Evolutionary conservation across 2,113 vertebrate genomes (phyloP).

Genomic region (Empidonax alnorum): DNA sequence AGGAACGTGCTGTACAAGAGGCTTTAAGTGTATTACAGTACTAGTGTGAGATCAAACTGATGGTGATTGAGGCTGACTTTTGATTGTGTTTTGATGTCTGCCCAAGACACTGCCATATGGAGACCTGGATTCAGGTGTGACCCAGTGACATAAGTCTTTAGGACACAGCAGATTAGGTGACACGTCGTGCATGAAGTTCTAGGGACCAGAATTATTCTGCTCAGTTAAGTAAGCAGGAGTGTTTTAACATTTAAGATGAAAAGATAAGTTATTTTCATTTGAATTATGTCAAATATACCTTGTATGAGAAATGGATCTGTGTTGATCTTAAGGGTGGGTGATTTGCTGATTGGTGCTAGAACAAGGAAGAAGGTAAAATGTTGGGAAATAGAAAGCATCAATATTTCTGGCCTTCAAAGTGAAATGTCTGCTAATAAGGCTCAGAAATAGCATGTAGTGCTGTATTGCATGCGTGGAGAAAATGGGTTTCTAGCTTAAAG

Average conservation of each 20-base stretch:
- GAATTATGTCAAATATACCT: neutral
- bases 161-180: constrained; percentile 11
- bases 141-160: neutral
- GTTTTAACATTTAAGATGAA: neutral
- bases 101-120: neutral
- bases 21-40: neutral
- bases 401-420: neutral
- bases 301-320: neutral
- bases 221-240: neutral
- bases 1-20: neutral
- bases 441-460: neutral
- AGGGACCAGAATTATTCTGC: neutral
- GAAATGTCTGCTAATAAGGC: neutral
- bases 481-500: neutral
- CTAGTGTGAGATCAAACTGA: neutral
- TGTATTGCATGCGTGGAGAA: neutral
- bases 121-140: constrained; percentile 31
- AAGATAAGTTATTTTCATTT: neutral
- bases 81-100: neutral
- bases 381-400: neutral
- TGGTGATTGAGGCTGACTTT: neutral
- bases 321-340: neutral
- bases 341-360: neutral
- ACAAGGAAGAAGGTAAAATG: neutral
- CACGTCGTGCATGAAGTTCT: accelerated